These are phyloP conservation scores for Pomatorhinus ruficollis DNA, from an alignment of 2,113 vertebrate species.

Conservation along the genomic window DNA sequence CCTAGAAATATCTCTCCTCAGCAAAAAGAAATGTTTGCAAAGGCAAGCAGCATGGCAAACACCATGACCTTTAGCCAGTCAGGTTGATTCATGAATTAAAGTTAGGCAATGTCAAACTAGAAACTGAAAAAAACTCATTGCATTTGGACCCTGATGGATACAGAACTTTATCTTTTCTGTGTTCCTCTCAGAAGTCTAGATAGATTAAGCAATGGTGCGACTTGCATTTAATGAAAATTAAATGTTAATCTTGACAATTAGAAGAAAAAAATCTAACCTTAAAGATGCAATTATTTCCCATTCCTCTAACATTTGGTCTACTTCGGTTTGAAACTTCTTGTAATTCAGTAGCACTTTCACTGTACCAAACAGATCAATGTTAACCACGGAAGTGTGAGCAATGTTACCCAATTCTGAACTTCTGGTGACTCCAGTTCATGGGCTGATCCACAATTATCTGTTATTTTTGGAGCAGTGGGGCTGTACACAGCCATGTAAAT, in stretches of 20 bases:
- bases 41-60: background rate
- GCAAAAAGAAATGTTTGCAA: background rate
- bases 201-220: background rate
- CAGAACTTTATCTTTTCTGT: background rate
- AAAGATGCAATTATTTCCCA: background rate
- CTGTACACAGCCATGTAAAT: constrained; percentile 53
- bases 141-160: background rate
- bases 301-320: background rate
- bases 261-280: background rate
- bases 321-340: constrained; percentile 4
- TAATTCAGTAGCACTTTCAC: background rate
- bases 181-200: background rate
- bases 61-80: background rate
- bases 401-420: constrained; percentile 60
- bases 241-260: background rate
- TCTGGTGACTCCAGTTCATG: constrained; percentile 28
- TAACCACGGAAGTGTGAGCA: background rate
- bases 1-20: background rate
- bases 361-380: background rate
- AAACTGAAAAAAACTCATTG: background rate
- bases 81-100: background rate
- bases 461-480: constrained; percentile 65
- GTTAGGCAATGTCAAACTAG: background rate
- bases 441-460: constrained; percentile 66
- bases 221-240: background rate